phyloP scores from a whole-genome alignment of 1,140 invertebrate species.

The Pseudomyrmex cubaensis region DNA sequence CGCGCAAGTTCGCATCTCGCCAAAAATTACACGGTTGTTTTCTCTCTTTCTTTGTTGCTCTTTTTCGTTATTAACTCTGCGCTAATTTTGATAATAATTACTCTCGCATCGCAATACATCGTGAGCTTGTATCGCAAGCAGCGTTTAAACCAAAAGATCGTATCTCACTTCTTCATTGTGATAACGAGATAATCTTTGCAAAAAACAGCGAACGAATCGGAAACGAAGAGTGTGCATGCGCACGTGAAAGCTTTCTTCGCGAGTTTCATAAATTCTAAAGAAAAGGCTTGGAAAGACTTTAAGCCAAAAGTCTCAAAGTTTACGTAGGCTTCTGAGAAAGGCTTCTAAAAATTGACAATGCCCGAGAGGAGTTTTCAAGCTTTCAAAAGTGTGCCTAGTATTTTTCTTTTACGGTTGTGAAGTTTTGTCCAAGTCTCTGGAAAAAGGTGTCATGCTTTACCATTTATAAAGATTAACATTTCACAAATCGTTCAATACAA shows the following conservation, averaged over 20 bases:
- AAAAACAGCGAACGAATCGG: constrained; percentile 4
- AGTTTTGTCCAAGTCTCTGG: not conserved
- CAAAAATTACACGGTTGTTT: constrained; percentile 54
- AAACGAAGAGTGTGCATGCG: not conserved
- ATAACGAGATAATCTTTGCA: constrained; percentile 19
- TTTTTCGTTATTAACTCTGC: constrained; percentile 43
- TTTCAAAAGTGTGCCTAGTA: constrained; percentile 4
- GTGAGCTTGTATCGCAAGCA: not conserved
- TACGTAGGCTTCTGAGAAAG: constrained; percentile 22
- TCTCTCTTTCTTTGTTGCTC: not conserved
- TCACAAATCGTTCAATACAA: not conserved
- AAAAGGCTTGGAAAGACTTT: constrained; percentile 34
- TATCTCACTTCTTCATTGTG: constrained; percentile 9
- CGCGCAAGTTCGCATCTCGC: constrained; percentile 5
- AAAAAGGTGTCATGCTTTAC: constrained; percentile 13
- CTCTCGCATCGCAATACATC: constrained; percentile 19
- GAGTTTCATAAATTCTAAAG: constrained; percentile 27
- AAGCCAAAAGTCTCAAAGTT: constrained; percentile 50
- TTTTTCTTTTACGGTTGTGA: constrained; percentile 11
- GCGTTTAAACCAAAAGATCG: constrained; percentile 11
- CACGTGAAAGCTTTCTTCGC: constrained; percentile 9
- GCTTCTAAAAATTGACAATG: constrained; percentile 49
- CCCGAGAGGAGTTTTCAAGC: constrained; percentile 17
- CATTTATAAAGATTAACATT: constrained; percentile 34
- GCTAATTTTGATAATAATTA: constrained; percentile 50